Conservation (phyloP, 2,113 vertebrate species). For the Chamaetylas fuelleborni region DNA sequence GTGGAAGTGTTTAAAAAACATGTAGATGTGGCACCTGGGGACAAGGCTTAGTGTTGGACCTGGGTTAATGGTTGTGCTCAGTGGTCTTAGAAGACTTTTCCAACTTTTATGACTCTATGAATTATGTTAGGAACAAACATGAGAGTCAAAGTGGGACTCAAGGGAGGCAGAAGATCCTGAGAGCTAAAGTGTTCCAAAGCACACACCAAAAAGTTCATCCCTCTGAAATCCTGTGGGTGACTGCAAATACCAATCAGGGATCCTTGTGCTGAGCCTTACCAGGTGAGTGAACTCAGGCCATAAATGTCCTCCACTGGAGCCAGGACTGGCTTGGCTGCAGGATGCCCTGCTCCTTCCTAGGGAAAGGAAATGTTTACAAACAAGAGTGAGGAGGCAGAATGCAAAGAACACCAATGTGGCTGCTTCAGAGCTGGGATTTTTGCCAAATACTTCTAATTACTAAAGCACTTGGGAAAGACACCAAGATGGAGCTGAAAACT, state of each 20-base stretch:
- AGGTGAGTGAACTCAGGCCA: slow-evolving; percentile 21
- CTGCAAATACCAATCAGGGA: background rate
- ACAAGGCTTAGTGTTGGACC: background rate
- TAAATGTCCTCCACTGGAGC: slow-evolving; percentile 12
- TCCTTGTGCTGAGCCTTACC: slow-evolving; percentile 43
- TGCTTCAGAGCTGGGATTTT: background rate
- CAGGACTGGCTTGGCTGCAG: background rate
- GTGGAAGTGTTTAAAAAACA: background rate
- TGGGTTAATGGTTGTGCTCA: background rate
- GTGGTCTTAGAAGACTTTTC: background rate
- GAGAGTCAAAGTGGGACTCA: background rate
- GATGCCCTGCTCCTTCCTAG: slow-evolving; percentile 39
- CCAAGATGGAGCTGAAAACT: background rate
- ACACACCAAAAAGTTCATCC: background rate
- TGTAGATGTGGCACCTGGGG: background rate
- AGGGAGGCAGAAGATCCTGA: background rate
- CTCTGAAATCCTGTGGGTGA: rapidly evolving
- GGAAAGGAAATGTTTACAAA: background rate
- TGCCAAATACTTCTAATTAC: background rate
- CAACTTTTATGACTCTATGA: background rate
- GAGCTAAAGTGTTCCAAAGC: background rate
- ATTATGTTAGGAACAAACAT: background rate
- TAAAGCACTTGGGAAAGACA: background rate
- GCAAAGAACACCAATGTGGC: background rate
- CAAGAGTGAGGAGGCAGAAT: background rate